Base-by-base conservation (phyloP, 2,113 vertebrate species). In the Larimichthys crocea region DNA sequence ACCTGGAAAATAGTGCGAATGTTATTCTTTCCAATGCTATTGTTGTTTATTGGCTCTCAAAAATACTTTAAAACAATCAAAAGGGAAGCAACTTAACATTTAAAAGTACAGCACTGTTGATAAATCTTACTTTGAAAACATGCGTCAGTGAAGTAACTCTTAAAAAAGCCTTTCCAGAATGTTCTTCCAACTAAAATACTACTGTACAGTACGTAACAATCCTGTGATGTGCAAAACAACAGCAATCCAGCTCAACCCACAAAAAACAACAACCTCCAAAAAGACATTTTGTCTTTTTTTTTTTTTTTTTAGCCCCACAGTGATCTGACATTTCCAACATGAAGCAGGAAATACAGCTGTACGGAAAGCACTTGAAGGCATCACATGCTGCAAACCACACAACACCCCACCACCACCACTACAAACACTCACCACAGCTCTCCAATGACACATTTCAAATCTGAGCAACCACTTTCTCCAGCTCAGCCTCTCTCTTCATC, bases 291-390 rank as follows among this genome's bases (percentile, higher is more conserved):
- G 55, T 44, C 35, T 5, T 19, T 24, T 31, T 62, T 40, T 42
- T 9, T 24, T 26, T 26, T 26, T 26, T 2, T 26, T 26, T 26
- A 29, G 6, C 49, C 11, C n/a, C n/a, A 12, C 12, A 70, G 8
- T 2, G 10, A 40, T 50, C 4, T 3, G 10, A 52, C 14, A 61
- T 52, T 5, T 67, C 10, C 5, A 53, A 19, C 4, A 15, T 15
- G 4, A 22, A 7, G 72, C 0, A 29, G 44, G 15, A 52, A 2
- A 0, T 0, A 0, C 17, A 68, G 9, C 2, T 74, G 14, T 72
- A 83, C 74, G 0, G 9, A 48, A 22, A 75, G 31, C 53, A 55
- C 62, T 4, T 74, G 83, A 90, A 92, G 44, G 85, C 85, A 88
- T 59, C 88, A 79, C 59, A 17, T 66, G 65, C 31, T 63, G 59